Percentiles rank a stretch among this genome's conserved stretches.
phyloP scores from a whole-genome alignment of 2,888 invertebrate species.

The Ormyrus labotus region DNA sequence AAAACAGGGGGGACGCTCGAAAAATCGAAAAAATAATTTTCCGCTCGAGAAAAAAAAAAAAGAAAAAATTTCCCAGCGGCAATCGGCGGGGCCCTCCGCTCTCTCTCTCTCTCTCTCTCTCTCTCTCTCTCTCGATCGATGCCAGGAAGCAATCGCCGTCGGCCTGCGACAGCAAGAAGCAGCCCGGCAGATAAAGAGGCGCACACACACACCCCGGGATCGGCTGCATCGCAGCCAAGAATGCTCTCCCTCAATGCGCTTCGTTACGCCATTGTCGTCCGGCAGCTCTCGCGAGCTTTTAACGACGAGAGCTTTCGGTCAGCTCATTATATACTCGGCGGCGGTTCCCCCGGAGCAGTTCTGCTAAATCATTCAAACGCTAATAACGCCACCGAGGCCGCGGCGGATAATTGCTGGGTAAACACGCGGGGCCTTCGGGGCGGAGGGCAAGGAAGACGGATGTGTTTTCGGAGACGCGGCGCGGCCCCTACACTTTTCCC shows the following conservation, averaged over 20 bases:
- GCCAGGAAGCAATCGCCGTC: constrained; percentile 20
- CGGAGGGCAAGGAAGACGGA: neutral
- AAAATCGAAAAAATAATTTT: constrained; percentile 46
- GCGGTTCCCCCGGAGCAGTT: too few relatives aligned
- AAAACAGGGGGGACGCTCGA: neutral
- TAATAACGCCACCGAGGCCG: constrained; percentile 68
- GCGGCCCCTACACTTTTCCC: neutral
- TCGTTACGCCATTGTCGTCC: constrained; percentile 30
- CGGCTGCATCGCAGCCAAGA: constrained; percentile 5
- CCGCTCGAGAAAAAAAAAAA: constrained; percentile 13
- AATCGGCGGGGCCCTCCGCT: neutral
- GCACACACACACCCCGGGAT: neutral
- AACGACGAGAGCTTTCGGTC: constrained; percentile 48
- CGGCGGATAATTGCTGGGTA: constrained; percentile 73
- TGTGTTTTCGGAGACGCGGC: constrained; percentile 20
- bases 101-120: constrained; percentile 5
- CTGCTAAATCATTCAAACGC: constrained; percentile 72
- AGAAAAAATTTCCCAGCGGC: neutral
- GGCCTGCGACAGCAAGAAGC: neutral
- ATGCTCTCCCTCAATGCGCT: constrained; percentile 9
- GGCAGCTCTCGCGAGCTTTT: neutral
- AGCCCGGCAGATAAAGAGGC: neutral
- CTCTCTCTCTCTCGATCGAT: constrained; percentile 29
- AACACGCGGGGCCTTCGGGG: constrained; percentile 61
- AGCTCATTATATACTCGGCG: constrained; percentile 38